Evolutionary conservation across 2,113 vertebrate genomes (phyloP).

Genomic region (Pseudois nayaur): DNA sequence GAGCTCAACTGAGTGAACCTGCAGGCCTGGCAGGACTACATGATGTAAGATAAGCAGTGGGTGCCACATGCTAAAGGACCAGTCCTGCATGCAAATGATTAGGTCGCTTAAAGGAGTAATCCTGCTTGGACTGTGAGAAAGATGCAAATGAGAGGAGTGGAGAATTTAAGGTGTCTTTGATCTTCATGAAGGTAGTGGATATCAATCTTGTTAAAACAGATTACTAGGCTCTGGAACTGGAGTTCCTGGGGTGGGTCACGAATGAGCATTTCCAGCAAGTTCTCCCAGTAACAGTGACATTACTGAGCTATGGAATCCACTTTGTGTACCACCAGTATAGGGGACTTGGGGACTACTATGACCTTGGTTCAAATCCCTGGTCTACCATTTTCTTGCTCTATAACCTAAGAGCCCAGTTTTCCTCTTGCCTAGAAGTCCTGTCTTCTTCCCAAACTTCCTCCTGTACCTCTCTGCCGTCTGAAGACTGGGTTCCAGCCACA

Average conservation of each 20-base stretch:
- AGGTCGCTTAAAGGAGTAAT: not conserved
- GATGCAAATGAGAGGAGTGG: not conserved
- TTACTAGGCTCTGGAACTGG: not conserved
- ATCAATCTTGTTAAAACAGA: not conserved
- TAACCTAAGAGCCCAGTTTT: not conserved
- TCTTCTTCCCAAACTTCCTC: not conserved
- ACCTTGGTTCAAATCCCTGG: not conserved
- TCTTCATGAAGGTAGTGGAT: not conserved
- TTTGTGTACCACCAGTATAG: not conserved
- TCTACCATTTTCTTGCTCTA: not conserved
- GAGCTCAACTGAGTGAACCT: not conserved
- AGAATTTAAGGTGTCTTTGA: not conserved
- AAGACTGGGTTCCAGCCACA: not conserved
- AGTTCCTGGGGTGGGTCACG: not conserved
- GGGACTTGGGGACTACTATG: too few relatives aligned
- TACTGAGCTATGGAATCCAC: not conserved
- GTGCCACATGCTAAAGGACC: not conserved
- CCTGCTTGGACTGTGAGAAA: not conserved
- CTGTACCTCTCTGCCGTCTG: not conserved
- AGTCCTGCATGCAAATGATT: not conserved
- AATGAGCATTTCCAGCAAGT: not conserved
- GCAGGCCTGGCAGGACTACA: not conserved
- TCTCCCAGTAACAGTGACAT: not conserved
- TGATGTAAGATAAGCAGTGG: not conserved
- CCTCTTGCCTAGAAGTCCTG: not conserved